phyloP scores from a whole-genome alignment of 2,888 invertebrate genomes.

The Zhuqinia jingwanae region DNA sequence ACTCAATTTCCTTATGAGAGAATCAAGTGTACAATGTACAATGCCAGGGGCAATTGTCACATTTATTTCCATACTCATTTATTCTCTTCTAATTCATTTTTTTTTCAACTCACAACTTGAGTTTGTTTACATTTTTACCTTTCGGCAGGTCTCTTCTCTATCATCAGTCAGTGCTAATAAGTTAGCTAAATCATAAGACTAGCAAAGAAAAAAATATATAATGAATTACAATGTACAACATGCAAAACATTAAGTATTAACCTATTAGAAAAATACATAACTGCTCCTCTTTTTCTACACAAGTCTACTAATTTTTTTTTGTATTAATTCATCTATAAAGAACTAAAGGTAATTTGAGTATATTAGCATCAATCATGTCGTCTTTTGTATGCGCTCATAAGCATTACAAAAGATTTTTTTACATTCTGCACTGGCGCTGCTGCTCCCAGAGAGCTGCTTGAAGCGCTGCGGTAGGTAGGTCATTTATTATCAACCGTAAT shows the following conservation, averaged over 20 bases:
- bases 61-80: constrained; percentile 45
- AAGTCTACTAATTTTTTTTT: constrained; percentile 34
- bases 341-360: constrained; percentile 45
- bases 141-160: constrained; percentile 47
- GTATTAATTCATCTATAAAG: constrained; percentile 13
- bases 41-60: constrained; percentile 56
- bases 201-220: constrained; percentile 12
- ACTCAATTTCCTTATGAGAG: constrained; percentile 41
- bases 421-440: not conserved
- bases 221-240: not conserved
- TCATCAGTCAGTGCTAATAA: constrained; percentile 27
- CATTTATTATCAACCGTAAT: constrained; percentile 64
- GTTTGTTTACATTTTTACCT: constrained; percentile 43
- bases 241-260: not conserved
- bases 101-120: not conserved
- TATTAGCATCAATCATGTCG: constrained; percentile 31
- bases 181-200: not conserved
- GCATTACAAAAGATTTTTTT: not conserved
- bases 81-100: constrained; percentile 19
- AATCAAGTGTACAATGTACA: constrained; percentile 36
- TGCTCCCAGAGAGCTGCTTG: not conserved
- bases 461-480: constrained; percentile 62
- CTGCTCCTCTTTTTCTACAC: constrained; percentile 38
- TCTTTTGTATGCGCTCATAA: constrained; percentile 11
- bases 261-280: not conserved